Evolutionary conservation across 2,113 vertebrate species (phyloP).

Genomic region (Aldabrachelys gigantea): DNA sequence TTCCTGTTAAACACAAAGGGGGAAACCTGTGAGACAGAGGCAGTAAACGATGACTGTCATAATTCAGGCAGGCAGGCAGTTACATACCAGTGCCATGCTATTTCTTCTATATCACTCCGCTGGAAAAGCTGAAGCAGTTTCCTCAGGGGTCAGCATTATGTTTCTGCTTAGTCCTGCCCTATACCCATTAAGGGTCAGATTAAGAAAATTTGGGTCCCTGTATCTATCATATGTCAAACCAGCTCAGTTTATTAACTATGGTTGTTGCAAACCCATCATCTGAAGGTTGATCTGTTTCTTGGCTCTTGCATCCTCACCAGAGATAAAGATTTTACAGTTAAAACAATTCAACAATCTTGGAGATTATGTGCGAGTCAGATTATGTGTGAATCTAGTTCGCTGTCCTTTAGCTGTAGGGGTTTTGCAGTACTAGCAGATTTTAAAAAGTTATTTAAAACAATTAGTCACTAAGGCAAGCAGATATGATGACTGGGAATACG

Average conservation of each 20-base stretch:
- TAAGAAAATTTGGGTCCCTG: not conserved
- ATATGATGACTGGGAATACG: not conserved
- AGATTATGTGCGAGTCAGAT: accelerated
- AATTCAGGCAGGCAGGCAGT: not conserved
- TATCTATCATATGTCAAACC: not conserved
- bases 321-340: not conserved
- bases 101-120: not conserved
- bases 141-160: not conserved
- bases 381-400: not conserved
- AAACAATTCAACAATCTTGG: not conserved
- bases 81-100: not conserved
- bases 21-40: not conserved
- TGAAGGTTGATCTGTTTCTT: not conserved
- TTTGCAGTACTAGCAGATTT: not conserved
- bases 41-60: not conserved
- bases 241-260: not conserved
- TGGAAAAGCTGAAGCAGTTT: not conserved
- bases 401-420: not conserved
- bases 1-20: not conserved
- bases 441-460: not conserved
- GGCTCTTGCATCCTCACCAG: not conserved
- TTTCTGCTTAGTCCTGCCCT: accelerated
- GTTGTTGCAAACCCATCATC: not conserved
- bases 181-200: not conserved
- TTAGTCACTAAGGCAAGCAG: not conserved